Conservation (phyloP, 2,888 invertebrate species). For the Ametastegia equiseti region DNA sequence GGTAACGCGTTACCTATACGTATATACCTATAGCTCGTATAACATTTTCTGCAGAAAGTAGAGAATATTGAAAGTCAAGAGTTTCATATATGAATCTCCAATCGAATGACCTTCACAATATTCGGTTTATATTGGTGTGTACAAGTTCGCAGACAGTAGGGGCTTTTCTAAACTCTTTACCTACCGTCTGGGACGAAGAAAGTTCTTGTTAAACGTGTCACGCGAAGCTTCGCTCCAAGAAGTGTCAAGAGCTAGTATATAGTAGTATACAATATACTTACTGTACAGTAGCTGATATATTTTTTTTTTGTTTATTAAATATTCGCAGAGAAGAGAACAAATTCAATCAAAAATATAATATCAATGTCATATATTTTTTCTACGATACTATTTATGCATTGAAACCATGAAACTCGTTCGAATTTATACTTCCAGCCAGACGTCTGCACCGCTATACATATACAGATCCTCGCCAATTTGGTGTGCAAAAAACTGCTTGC, state of each 20-base stretch:
- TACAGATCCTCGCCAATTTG: not conserved
- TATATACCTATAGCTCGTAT: not conserved
- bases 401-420: not conserved
- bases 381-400: not conserved
- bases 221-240: not conserved
- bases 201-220: not conserved
- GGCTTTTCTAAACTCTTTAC: not conserved
- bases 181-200: slow-evolving; percentile 10
- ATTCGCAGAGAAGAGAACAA: not conserved
- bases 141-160: slow-evolving; percentile 1
- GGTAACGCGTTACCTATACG: not conserved
- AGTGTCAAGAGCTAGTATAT: not conserved
- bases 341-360: not conserved
- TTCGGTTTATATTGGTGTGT: not conserved
- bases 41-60: not conserved
- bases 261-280: not conserved
- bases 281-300: not conserved
- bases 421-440: not conserved
- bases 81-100: not conserved
- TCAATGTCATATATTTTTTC: no score
- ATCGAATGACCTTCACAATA: not conserved
- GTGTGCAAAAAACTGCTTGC: not conserved
- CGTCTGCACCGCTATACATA: not conserved
- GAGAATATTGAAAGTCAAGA: not conserved
- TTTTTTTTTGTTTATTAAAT: not conserved